These are phyloP conservation scores for Poeciliopsis infans DNA, from an alignment of 2,797 vertebrate genomes.

Conservation along the genomic window DNA sequence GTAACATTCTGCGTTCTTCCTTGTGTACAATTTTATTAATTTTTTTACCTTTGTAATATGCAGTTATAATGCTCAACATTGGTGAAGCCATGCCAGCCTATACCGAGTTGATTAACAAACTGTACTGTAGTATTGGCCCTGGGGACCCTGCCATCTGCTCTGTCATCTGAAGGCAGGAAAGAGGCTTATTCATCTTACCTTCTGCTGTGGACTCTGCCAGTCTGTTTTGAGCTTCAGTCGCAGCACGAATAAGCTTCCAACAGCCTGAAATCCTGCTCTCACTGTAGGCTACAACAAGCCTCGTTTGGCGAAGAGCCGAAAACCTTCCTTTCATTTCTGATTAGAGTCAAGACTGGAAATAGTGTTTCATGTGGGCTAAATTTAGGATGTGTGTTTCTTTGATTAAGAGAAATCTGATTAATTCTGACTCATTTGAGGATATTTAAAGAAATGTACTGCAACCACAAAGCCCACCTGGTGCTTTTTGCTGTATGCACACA, in stretches of 20 bases:
- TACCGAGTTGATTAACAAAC: slow-evolving; percentile 40
- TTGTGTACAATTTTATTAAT: not conserved
- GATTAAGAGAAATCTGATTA: slow-evolving; percentile 30
- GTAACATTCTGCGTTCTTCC: not conserved
- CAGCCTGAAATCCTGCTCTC: slow-evolving; percentile 57
- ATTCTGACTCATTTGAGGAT: slow-evolving; percentile 25
- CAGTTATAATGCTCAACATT: slow-evolving; percentile 10
- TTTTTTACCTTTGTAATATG: not conserved
- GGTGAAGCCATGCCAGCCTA: slow-evolving; percentile 25
- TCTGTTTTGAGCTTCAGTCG: slow-evolving; percentile 46
- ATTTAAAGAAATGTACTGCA: slow-evolving; percentile 10
- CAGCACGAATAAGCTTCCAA: slow-evolving; percentile 49
- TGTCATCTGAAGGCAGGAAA: slow-evolving; percentile 68
- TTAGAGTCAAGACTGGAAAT: slow-evolving; percentile 37
- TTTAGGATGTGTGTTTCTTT: slow-evolving; percentile 21
- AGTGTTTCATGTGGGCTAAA: slow-evolving; percentile 33
- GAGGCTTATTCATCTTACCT: slow-evolving; percentile 44
- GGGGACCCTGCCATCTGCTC: slow-evolving; percentile 68
- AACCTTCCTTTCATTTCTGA: slow-evolving; percentile 52
- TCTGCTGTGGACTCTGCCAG: slow-evolving; percentile 37
- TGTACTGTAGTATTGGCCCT: slow-evolving; percentile 23
- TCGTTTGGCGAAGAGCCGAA: slow-evolving; percentile 28
- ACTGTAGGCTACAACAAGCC: slow-evolving; percentile 38
- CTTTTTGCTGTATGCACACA: slow-evolving; percentile 19
- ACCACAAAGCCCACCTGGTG: slow-evolving; percentile 32